Base-by-base conservation (phyloP, 2,797 vertebrate genomes). In the Tachyglossus aculeatus region DNA sequence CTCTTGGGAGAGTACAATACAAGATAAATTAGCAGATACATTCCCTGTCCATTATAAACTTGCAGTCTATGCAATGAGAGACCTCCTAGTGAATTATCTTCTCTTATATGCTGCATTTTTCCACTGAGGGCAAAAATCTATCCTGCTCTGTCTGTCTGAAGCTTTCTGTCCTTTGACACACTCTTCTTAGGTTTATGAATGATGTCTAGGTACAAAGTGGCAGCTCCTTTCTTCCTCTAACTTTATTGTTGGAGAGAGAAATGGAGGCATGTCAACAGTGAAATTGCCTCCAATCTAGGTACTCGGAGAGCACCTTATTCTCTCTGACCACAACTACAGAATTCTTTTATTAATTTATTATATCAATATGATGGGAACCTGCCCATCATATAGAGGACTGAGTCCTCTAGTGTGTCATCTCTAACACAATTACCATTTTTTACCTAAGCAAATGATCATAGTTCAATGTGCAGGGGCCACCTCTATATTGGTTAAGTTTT, bases 281-380 rank as follows among this genome's bases (percentile, higher is more conserved):
- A 34, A 55, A 25, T 52, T 4, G 50, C 61, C 38, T 61, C n/a
- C n/a, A 39, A 14, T 27, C 5, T 51, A 1, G 39, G 8, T 36
- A 45, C 50, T 64, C 47, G 52, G 48, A 19, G n/a, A n/a, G 68
- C 62, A 44, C n/a, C n/a, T n/a, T n/a, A n/a, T n/a, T n/a, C 50
- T 67, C 29, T 15, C 21, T 37, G 37, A 22, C 22, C 25, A 25
- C 5, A 18, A 10, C 19, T 33, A 24, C 31, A 16, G 33, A 37
- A 24, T 37, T 9, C 22, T 16, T 40, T 41, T 27, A 11, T 6
- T 12, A 47, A 77, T 61, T 53, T 50, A 53, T 72, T 56, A 58
- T 16, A 53, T 37, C 2, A 0, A 0, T 15, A 19, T 10, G 15
- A 6, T 8, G 3, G 25, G 29, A 66, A 41, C 0, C n/a, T 48